Conservation (phyloP, 2,888 invertebrate species). For the Phortica magna region DNA sequence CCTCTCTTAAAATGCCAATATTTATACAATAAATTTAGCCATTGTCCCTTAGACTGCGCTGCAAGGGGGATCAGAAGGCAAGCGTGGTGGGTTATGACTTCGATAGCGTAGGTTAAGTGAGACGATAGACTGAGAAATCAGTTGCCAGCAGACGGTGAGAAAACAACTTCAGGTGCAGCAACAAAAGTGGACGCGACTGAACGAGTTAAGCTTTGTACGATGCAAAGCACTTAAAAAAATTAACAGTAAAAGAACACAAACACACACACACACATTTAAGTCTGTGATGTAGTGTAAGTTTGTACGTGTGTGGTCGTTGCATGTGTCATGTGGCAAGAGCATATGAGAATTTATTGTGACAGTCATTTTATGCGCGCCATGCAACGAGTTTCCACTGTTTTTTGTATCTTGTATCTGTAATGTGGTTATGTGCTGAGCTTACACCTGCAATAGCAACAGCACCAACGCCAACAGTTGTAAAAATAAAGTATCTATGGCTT, state of each 20-base stretch:
- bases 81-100: not conserved
- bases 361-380: not conserved
- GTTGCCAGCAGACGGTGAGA: not conserved
- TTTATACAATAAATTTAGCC: slow-evolving; percentile 65
- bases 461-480: not conserved
- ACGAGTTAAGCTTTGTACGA: not conserved
- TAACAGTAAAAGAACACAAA: slow-evolving; percentile 11
- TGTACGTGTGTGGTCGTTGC: not conserved
- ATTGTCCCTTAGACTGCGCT: slow-evolving; percentile 55
- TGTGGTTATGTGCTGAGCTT: not conserved
- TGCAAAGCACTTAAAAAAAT: slow-evolving; percentile 22
- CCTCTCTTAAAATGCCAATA: slow-evolving; percentile 43
- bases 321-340: not conserved
- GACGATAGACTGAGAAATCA: not conserved
- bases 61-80: not conserved
- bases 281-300: not conserved
- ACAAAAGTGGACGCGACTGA: not conserved
- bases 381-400: not conserved
- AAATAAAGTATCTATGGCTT: not conserved
- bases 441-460: not conserved
- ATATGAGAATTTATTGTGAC: slow-evolving; percentile 25
- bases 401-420: not conserved
- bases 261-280: not conserved
- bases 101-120: not conserved
- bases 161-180: not conserved